Conservation (phyloP, 2,113 vertebrate genomes). For the Daphoenositta chrysoptera region DNA sequence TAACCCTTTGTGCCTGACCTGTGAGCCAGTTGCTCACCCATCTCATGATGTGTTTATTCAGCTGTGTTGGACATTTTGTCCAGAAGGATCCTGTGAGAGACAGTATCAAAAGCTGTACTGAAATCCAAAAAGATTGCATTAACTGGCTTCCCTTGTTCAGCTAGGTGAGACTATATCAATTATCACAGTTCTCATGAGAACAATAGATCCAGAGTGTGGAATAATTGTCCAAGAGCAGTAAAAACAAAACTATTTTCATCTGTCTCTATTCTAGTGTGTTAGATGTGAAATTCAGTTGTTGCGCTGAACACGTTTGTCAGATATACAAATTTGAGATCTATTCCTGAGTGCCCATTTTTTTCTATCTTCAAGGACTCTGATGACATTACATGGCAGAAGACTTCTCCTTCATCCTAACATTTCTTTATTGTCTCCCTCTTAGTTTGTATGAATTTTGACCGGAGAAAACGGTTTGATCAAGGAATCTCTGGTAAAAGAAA, state of each 20-base stretch:
- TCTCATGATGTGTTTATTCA: neutral
- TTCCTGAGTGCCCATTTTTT: neutral
- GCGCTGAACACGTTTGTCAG: neutral
- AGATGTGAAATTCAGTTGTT: neutral
- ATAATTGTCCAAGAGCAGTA: neutral
- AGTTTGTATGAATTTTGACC: neutral
- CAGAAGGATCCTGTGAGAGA: neutral
- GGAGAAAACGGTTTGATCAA: neutral
- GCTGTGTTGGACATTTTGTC: neutral
- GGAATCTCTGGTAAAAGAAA: neutral
- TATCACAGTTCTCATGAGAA: neutral
- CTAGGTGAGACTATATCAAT: neutral
- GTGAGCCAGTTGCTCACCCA: neutral
- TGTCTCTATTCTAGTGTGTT: neutral
- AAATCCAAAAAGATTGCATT: neutral
- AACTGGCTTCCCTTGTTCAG: neutral
- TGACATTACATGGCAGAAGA: neutral
- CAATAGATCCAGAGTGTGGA: neutral
- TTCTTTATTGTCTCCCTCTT: neutral
- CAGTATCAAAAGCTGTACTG: neutral
- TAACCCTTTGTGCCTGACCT: fast-evolving
- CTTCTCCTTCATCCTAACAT: neutral
- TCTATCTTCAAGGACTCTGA: neutral
- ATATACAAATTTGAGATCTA: neutral
- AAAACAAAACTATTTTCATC: neutral